These are phyloP conservation scores for Cuniculus paca DNA, from an alignment of 2,797 vertebrate species.

Conservation along the genomic window DNA sequence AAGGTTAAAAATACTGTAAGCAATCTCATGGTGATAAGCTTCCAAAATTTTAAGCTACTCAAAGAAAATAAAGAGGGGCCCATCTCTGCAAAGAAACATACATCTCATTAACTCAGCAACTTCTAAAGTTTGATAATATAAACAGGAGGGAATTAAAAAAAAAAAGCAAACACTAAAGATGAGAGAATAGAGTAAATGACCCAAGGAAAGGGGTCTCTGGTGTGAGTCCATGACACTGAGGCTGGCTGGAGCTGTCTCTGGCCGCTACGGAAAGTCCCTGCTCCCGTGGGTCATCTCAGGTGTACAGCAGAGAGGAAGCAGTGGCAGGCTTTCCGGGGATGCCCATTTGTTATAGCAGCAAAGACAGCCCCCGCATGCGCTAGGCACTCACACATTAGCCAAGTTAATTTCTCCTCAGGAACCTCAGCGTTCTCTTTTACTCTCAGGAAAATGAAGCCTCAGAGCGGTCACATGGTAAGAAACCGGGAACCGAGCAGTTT, in stretches of 20 bases:
- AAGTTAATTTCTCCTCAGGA: not conserved
- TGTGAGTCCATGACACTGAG: not conserved
- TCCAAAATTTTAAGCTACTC: not conserved
- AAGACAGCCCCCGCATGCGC: not conserved
- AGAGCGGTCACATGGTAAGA: not conserved
- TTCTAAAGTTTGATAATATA: not conserved
- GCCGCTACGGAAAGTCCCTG: not conserved
- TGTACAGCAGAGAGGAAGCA: not conserved
- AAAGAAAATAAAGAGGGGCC: not conserved
- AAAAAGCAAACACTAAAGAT: not conserved
- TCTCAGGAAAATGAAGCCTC: conserved; percentile 25
- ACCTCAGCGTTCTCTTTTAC: conserved; percentile 7
- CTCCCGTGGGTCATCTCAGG: not conserved
- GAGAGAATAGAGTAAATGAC: not conserved
- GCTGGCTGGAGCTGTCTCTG: not conserved
- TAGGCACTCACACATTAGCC: not conserved
- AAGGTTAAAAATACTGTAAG: not conserved
- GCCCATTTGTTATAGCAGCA: not conserved
- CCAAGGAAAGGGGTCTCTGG: not conserved
- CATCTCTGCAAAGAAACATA: not conserved
- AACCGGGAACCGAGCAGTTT: not conserved
- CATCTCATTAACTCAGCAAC: not conserved
- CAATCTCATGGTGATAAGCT: not conserved
- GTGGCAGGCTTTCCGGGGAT: not conserved
- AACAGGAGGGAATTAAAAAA: not conserved